These are phyloP conservation scores for Bruchidius siliquastri DNA, from an alignment of 2,888 invertebrate genomes.

Conservation along the genomic window DNA sequence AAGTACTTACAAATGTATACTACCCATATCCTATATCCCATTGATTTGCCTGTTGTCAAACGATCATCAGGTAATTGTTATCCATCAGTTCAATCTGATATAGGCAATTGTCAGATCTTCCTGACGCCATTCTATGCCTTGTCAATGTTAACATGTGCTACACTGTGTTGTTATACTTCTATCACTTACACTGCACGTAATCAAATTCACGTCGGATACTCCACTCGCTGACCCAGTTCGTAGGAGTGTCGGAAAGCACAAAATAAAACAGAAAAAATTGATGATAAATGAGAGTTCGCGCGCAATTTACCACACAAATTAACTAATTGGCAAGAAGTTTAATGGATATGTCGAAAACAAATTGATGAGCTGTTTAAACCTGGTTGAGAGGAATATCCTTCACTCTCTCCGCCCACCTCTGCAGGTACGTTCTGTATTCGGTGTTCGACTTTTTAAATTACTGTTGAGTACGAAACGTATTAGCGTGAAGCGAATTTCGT, in stretches of 20 bases:
- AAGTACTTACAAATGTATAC: no score
- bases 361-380: constrained; percentile 20
- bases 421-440: neutral
- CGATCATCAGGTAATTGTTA: no score
- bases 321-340: constrained; percentile 14
- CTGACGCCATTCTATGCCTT: no score
- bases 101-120: no score
- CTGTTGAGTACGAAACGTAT: neutral
- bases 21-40: no score
- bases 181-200: neutral
- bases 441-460: neutral
- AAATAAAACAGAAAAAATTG: neutral
- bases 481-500: no score
- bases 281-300: neutral
- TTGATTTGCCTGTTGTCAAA: no score
- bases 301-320: constrained; percentile 1
- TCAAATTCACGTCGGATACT: neutral
- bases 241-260: neutral
- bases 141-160: no score
- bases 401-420: neutral
- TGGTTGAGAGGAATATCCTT: neutral
- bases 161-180: neutral
- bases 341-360: constrained; percentile 16
- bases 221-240: neutral
- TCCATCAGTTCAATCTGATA: no score